Evolutionary conservation across 1,140 invertebrate species (phyloP).

Genomic region (Hylaeus anthracinus): DNA sequence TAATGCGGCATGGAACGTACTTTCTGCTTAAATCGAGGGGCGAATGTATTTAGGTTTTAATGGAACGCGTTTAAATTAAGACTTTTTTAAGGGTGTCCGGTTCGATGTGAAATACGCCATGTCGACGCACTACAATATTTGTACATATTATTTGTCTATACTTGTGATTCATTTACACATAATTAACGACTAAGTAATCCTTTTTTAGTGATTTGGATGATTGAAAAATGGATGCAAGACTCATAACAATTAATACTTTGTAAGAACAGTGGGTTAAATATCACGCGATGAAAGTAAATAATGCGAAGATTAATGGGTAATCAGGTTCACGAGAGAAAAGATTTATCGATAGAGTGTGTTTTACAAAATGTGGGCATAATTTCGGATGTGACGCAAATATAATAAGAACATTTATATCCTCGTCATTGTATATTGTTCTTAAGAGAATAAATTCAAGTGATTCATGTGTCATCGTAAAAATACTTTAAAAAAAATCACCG

Average conservation of each 20-base stretch:
- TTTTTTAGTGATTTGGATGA: neutral
- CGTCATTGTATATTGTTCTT: no score
- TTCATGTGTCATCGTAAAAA: no score
- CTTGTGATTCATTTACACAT: slow-evolving; percentile 4
- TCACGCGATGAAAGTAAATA: slow-evolving; percentile 15
- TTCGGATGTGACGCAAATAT: neutral
- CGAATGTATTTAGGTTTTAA: neutral
- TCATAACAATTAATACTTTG: neutral
- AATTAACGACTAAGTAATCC: neutral
- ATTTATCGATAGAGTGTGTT: slow-evolving; percentile 27
- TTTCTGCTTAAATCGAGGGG: no score
- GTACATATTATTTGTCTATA: neutral
- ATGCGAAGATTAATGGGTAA: neutral
- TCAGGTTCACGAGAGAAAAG: slow-evolving; percentile 8
- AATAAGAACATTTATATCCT: neutral
- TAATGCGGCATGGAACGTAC: no score
- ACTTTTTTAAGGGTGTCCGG: neutral
- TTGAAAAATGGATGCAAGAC: neutral
- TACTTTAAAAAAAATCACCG: neutral
- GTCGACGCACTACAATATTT: slow-evolving; percentile 6
- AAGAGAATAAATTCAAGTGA: no score
- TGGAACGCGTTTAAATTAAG: neutral
- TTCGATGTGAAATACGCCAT: slow-evolving; percentile 4
- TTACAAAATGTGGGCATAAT: neutral
- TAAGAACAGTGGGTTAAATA: neutral